Percentiles rank a stretch among this genome's conserved stretches.
phyloP scores from a whole-genome alignment of 2,888 invertebrate genomes.

The Leptinotarsa peninsularis region DNA sequence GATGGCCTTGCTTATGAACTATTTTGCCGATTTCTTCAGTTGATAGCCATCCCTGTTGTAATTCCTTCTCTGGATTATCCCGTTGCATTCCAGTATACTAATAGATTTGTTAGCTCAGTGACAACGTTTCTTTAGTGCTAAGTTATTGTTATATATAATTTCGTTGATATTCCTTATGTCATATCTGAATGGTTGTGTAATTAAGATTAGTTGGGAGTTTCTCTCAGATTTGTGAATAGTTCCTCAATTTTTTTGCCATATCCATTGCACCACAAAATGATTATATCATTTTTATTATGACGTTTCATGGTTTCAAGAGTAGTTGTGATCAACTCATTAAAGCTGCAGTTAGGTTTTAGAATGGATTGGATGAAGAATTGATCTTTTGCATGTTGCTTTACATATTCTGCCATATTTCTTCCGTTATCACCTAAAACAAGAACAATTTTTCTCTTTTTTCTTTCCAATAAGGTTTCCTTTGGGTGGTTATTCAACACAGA shows the following conservation, averaged over 20 bases:
- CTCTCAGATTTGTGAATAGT: no score
- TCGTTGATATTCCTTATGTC: background rate
- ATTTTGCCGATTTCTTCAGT: background rate
- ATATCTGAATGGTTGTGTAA: background rate
- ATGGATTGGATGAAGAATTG: conserved; percentile 4
- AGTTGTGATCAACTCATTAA: no score
- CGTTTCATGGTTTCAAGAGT: no score
- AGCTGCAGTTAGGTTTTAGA: background rate
- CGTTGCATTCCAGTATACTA: conserved; percentile 1
- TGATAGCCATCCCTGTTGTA: conserved; percentile 20
- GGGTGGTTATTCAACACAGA: no score
- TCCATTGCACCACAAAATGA: no score
- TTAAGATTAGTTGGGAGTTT: no score
- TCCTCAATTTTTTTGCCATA: no score
- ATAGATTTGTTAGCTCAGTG: conserved; percentile 17
- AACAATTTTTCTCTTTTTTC: conserved; percentile 15
- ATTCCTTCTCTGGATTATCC: conserved; percentile 18
- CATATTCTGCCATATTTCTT: background rate
- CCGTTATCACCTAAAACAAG: conserved; percentile 16
- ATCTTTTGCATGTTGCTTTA: conserved; percentile 16
- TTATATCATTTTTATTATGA: no score
- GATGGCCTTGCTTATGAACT: no score
- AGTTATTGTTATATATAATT: background rate
- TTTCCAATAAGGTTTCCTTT: background rate
- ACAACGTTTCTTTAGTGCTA: conserved; percentile 13